Evolutionary conservation across 2,113 vertebrate species (phyloP).

Genomic region (Lutjanus erythropterus): DNA sequence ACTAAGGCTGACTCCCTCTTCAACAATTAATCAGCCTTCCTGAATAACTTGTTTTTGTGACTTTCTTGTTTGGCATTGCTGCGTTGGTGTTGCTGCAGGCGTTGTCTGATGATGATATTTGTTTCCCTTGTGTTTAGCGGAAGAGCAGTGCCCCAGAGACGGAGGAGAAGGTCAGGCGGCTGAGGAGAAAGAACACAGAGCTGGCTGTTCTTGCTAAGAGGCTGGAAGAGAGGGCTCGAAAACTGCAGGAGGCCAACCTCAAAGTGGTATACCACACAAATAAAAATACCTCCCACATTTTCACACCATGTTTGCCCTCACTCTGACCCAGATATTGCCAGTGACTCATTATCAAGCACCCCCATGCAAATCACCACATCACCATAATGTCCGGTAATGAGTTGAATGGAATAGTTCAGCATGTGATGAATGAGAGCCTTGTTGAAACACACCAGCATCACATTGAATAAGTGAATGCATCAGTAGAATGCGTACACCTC

Average conservation of each 20-base stretch:
- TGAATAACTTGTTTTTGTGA: conserved; percentile 21
- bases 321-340: conserved; percentile 18
- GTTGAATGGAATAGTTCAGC: conserved; percentile 20
- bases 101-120: conserved; percentile 49
- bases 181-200: conserved; percentile 96
- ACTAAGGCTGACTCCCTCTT: not conserved
- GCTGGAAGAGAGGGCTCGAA: conserved; percentile 94
- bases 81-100: conserved; percentile 37
- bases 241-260: conserved; percentile 98
- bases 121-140: conserved; percentile 82
- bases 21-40: not conserved
- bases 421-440: conserved; percentile 51
- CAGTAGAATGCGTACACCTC: conserved; percentile 8
- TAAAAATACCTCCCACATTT: not conserved
- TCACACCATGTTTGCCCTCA: not conserved
- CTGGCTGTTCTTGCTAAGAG: conserved; percentile 96
- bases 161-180: conserved; percentile 95
- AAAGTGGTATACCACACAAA: conserved; percentile 86
- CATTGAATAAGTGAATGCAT: conserved; percentile 35
- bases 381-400: conserved; percentile 28
- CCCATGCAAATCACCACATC: conserved; percentile 31
- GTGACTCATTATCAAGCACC: conserved; percentile 28
- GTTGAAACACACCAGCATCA: conserved; percentile 18
- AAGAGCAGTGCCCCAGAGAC: conserved; percentile 96
- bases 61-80: conserved; percentile 19